Evolutionary conservation across 1,140 invertebrate species (phyloP).

Genomic region (Euura saliciscinereae): DNA sequence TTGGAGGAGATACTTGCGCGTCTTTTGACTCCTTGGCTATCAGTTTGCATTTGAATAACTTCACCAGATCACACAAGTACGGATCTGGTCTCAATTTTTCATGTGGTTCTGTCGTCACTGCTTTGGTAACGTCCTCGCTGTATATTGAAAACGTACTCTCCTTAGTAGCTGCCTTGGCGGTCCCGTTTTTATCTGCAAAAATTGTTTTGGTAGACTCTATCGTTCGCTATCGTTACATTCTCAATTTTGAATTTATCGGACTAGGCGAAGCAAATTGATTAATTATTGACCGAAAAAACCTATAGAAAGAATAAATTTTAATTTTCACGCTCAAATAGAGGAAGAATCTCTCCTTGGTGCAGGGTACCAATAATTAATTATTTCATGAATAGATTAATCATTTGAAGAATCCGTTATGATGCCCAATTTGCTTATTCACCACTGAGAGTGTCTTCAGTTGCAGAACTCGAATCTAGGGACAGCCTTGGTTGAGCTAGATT

Average conservation of each 20-base stretch:
- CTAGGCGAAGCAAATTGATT: too few species aligned
- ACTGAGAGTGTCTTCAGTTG: too few species aligned
- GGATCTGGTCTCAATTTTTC: slow-evolving; percentile 38
- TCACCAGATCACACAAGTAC: slow-evolving; percentile 35
- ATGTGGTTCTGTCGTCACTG: slow-evolving; percentile 25
- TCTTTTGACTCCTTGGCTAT: slow-evolving; percentile 28
- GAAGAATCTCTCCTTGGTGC: too few species aligned
- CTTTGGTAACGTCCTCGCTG: neutral
- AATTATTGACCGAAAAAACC: too few species aligned
- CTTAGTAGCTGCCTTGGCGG: neutral
- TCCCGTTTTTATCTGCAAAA: neutral
- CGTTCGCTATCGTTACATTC: neutral
- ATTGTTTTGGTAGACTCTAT: too few species aligned
- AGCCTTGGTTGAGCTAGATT: slow-evolving; percentile 32
- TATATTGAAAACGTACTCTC: neutral
- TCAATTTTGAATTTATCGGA: too few species aligned
- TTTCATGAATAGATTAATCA: too few species aligned
- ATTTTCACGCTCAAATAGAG: too few species aligned
- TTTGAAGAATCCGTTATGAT: too few species aligned
- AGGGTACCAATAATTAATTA: too few species aligned
- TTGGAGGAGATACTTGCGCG: slow-evolving; percentile 14
- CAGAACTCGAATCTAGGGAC: neutral
- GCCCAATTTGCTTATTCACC: too few species aligned
- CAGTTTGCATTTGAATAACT: slow-evolving; percentile 38
- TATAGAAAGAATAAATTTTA: too few species aligned